A percentile compares a stretch with the other conserved stretches of the same genome.
Evolutionary conservation across 2,113 vertebrate species (phyloP).

Genomic region (Rhinichthys klamathensis): DNA sequence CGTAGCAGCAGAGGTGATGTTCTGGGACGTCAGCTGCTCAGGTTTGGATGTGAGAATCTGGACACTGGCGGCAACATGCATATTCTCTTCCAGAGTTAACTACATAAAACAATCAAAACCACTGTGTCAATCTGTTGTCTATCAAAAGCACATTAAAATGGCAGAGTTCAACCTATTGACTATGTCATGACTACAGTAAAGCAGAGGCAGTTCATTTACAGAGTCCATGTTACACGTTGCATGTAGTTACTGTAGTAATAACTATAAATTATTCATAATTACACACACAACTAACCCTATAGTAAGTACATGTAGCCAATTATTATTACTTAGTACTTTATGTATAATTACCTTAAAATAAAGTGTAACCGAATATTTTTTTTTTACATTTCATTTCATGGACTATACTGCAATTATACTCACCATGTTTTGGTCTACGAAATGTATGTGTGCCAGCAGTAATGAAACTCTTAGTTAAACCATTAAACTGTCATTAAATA

Average conservation of each 20-base stretch:
- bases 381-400: too few species aligned
- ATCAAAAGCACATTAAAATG: not conserved
- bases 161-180: not conserved
- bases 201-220: not conserved
- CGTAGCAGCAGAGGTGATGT: constrained; percentile 46
- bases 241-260: too few species aligned
- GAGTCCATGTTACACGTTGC: not conserved
- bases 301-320: too few species aligned
- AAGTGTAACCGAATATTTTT: too few species aligned
- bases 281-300: too few species aligned
- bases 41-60: constrained; percentile 52
- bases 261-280: too few species aligned
- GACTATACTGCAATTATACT: not conserved
- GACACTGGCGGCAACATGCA: not conserved
- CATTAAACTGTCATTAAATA: not conserved
- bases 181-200: not conserved
- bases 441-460: not conserved
- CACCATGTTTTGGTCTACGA: not conserved
- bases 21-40: constrained; percentile 15
- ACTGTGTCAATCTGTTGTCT: not conserved
- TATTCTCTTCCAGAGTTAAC: not conserved
- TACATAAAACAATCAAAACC: not conserved
- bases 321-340: too few species aligned
- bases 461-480: not conserved
- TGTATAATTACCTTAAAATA: too few species aligned